Evolutionary conservation across 2,888 invertebrate species (phyloP), one percentile per base, ranked within the genome.

Genomic region (Cantharis rufa): DNA sequence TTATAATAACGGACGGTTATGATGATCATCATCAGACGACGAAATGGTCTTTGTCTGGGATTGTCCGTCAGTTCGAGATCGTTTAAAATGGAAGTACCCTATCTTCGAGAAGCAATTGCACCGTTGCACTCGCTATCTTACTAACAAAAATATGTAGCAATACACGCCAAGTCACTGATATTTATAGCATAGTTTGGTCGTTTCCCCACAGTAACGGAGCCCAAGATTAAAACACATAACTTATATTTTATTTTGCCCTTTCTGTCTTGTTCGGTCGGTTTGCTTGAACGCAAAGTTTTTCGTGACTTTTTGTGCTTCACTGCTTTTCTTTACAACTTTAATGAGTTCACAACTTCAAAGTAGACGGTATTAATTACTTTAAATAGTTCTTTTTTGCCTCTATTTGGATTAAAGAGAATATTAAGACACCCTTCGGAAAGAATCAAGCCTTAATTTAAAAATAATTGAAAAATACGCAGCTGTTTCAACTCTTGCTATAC

Each of bases 171-270:
- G 82, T 80, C 78, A 80, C 83, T 80, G 85, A 86, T 87, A 87
- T 87, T 87, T 87, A 87, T 86, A 84, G 85, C 83, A 83, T 81
- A 82, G 84, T 85, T 86, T 82, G 83, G 85, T 84, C 84, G 84
- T 86, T 86, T 84, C 86, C 86, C 85, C 82, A 83, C 85, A 83
- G 85, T 84, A 84, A 83, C 86, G 81, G 83, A 84, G 85, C 84
- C 83, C 86, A 84, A 88, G 88, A 88, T 88, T 88, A 88, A 88
- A 88, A 88, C 87, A 83, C 88, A 87, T 88, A 88, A 88, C 86
- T 88, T 88, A 88, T 88, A 88, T 88, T 88, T 88, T 87, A 87
- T 87, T 87, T 85, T 83, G 81, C 83, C 83, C 85, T 82, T 82
- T 82, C 83, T 83, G 83, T 85, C 84, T 84, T 82, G 81, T 83